Conservation (phyloP, 2,888 invertebrate species). For the Sminthurides aquaticus region DNA sequence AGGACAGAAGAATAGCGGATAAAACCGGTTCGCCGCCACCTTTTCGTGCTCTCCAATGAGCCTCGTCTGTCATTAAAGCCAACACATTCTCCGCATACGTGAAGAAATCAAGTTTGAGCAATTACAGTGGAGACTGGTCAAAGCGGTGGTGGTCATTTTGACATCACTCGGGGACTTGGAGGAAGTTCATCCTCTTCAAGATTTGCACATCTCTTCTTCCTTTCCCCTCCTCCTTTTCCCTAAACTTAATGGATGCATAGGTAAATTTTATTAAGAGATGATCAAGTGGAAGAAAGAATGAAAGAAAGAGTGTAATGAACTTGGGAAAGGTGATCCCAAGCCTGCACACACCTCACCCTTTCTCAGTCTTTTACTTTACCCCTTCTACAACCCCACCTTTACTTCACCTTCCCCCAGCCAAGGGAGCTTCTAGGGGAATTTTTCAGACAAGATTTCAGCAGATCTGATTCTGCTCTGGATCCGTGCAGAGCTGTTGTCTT, state of each 20-base stretch:
- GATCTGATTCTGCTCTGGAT: background rate
- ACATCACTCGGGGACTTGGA: background rate
- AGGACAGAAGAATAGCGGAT: no score
- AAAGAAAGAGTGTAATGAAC: slow-evolving; percentile 7
- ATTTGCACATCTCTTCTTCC: background rate
- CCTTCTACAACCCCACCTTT: no score
- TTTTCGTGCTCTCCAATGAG: background rate
- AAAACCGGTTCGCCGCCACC: background rate
- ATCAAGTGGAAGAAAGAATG: slow-evolving; percentile 7
- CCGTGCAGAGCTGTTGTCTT: background rate
- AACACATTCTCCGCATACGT: background rate
- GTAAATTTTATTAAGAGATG: slow-evolving; percentile 2
- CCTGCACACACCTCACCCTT: background rate
- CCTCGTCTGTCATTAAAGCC: background rate
- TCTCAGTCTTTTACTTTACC: background rate
- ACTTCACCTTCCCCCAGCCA: no score
- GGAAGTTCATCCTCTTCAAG: no score
- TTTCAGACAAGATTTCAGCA: background rate
- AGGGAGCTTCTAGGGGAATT: background rate
- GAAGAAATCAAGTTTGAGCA: background rate
- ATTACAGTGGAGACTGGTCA: background rate
- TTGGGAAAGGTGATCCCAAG: background rate
- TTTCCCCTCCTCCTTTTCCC: background rate
- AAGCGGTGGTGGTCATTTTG: background rate
- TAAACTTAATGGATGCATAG: background rate